These are phyloP conservation scores for Hyposoter didymator DNA, from an alignment of 2,888 invertebrate species.

Conservation along the genomic window DNA sequence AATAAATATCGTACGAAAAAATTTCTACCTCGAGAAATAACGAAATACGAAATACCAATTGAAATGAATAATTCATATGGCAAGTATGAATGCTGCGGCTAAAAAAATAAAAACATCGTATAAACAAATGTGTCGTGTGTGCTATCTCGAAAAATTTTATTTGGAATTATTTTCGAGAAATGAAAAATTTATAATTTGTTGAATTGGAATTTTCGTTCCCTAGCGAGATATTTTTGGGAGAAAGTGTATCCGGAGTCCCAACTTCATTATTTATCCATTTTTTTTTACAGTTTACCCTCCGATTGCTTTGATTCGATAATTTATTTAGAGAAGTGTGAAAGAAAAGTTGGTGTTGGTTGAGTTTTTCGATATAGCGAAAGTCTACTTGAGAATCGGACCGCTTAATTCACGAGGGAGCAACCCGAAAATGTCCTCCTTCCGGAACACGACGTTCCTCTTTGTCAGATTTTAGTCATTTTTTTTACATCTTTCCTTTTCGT, in stretches of 20 bases:
- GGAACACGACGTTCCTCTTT: not conserved
- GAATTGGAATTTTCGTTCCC: not conserved
- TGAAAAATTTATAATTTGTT: not conserved
- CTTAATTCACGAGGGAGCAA: not conserved
- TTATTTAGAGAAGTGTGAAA: not conserved
- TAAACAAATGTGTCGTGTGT: not conserved
- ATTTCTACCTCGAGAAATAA: not conserved
- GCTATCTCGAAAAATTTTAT: not conserved
- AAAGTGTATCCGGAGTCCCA: not conserved
- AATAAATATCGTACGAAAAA: not conserved
- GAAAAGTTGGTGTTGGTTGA: not conserved
- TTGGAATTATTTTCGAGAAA: not conserved
- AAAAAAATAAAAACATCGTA: not conserved
- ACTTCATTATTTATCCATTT: not conserved
- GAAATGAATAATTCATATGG: not conserved
- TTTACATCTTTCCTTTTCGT: not conserved
- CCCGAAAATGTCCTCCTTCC: not conserved
- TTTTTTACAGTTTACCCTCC: not conserved
- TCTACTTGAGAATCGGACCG: not conserved
- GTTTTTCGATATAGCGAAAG: not conserved
- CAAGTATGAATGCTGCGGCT: not conserved
- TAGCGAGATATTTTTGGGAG: no score
- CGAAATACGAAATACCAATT: not conserved
- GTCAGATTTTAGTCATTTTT: slow-evolving; percentile 6
- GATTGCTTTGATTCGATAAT: not conserved